Evolutionary conservation across 2,888 invertebrate genomes (phyloP).

Genomic region (Scrobipalpa costella): DNA sequence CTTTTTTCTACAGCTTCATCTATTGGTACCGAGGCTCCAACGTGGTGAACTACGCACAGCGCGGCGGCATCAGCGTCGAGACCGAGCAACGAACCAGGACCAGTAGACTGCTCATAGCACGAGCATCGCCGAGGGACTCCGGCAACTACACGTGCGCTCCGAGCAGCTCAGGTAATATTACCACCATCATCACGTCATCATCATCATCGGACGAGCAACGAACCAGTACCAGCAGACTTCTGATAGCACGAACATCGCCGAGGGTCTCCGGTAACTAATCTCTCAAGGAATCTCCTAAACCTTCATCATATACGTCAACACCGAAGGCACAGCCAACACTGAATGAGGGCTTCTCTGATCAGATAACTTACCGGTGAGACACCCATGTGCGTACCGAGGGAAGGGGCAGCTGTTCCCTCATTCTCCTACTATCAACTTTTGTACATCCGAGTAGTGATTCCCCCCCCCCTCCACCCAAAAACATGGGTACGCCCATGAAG

Average conservation of each 20-base stretch:
- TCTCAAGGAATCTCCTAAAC: too few relatives aligned
- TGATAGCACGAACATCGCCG: slow-evolving; percentile 91
- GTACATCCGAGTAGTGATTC: too few relatives aligned
- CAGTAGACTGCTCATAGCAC: slow-evolving; percentile 91
- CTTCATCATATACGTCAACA: too few relatives aligned
- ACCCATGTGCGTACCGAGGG: too few relatives aligned
- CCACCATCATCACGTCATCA: background rate
- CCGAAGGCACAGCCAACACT: too few relatives aligned
- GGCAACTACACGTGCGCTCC: slow-evolving; percentile 96
- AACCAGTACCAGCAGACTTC: slow-evolving; percentile 90
- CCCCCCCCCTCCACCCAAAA: too few relatives aligned
- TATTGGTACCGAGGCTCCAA: slow-evolving; percentile 92
- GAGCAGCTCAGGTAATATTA: slow-evolving; percentile 84
- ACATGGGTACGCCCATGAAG: too few relatives aligned
- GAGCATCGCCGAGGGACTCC: slow-evolving; percentile 90
- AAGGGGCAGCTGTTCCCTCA: too few relatives aligned
- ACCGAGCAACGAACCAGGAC: slow-evolving; percentile 93
- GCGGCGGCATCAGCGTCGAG: slow-evolving; percentile 92
- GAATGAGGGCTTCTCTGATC: too few relatives aligned
- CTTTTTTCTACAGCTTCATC: slow-evolving; percentile 79
- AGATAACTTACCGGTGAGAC: too few relatives aligned
- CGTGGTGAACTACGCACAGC: slow-evolving; percentile 91
- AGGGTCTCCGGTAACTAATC: slow-evolving; percentile 95
- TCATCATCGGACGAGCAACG: slow-evolving; percentile 57
- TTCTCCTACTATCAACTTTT: too few relatives aligned